Evolutionary conservation across 2,888 invertebrate genomes (phyloP).

Genomic region (Leistus spinibarbis): DNA sequence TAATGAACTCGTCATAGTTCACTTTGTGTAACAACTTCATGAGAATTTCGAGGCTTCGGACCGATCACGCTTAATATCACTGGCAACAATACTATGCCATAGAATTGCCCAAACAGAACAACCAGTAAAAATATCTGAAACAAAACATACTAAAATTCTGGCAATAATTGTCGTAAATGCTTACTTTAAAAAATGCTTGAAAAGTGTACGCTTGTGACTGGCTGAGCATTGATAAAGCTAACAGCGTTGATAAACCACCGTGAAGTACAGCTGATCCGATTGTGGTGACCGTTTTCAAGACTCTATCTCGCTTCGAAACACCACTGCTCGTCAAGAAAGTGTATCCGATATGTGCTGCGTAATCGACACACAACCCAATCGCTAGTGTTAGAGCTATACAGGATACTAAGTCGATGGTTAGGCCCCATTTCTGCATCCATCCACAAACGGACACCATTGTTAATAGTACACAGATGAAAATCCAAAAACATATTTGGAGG

Average conservation of each 20-base stretch:
- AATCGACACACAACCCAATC: constrained; percentile 83
- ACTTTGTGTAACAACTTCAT: constrained; percentile 11
- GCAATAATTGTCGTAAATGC: background rate
- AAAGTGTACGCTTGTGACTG: constrained; percentile 78
- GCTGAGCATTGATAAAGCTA: constrained; percentile 73
- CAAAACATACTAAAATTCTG: constrained; percentile 32
- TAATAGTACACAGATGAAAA: constrained; percentile 74
- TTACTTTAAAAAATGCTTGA: constrained; percentile 71
- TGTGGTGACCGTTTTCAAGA: constrained; percentile 68
- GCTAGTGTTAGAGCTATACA: constrained; percentile 81
- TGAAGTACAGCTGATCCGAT: constrained; percentile 79
- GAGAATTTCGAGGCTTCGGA: constrained; percentile 58
- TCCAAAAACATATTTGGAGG: constrained; percentile 77
- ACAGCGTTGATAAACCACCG: constrained; percentile 78
- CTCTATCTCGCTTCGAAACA: constrained; percentile 63
- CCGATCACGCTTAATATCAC: constrained; percentile 76
- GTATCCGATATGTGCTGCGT: constrained; percentile 81
- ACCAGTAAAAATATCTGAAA: constrained; percentile 78
- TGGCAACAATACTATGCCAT: constrained; percentile 77
- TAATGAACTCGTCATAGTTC: background rate
- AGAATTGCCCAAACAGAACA: constrained; percentile 77
- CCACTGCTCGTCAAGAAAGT: constrained; percentile 71
- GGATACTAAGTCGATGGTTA: constrained; percentile 81
- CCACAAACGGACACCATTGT: constrained; percentile 77
- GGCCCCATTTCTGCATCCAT: constrained; percentile 80